A percentile compares a stretch with the other conserved stretches of the same genome.
phyloP scores from a whole-genome alignment of 2,797 vertebrate genomes.

The Crocodylus rhombifer region DNA sequence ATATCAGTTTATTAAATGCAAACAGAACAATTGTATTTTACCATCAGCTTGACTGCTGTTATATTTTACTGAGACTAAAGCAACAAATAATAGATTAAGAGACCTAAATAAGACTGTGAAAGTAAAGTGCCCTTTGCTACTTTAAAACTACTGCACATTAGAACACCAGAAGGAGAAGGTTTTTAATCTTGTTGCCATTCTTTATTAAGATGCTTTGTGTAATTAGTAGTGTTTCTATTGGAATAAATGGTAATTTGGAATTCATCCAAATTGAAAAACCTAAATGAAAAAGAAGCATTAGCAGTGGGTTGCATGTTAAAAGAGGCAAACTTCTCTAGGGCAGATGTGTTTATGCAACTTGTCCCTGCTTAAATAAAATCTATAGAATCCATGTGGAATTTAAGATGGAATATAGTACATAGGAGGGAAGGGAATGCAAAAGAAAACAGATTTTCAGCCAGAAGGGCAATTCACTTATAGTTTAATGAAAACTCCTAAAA shows the following conservation, averaged over 20 bases:
- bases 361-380: constrained; percentile 81
- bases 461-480: constrained; percentile 80
- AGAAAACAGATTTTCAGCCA: constrained; percentile 82
- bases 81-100: background rate
- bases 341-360: constrained; percentile 78
- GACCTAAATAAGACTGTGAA: constrained; percentile 19
- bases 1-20: background rate
- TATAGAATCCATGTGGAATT: constrained; percentile 79
- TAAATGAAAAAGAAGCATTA: constrained; percentile 82
- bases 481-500: constrained; percentile 80
- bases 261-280: constrained; percentile 85
- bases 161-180: constrained; percentile 79
- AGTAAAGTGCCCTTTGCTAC: constrained; percentile 42
- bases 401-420: constrained; percentile 61
- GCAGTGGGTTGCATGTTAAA: constrained; percentile 82
- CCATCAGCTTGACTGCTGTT: background rate
- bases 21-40: background rate
- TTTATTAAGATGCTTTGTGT: constrained; percentile 83
- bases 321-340: constrained; percentile 83
- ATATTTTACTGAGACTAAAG: constrained; percentile 7
- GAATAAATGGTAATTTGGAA: constrained; percentile 86
- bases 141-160: constrained; percentile 68
- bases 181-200: constrained; percentile 82
- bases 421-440: constrained; percentile 66
- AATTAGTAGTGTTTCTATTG: constrained; percentile 84